Percentiles rank a stretch among this genome's conserved stretches.
Conservation (phyloP, 2,797 vertebrate genomes). For the Parauchenoglanis punctatus region DNA sequence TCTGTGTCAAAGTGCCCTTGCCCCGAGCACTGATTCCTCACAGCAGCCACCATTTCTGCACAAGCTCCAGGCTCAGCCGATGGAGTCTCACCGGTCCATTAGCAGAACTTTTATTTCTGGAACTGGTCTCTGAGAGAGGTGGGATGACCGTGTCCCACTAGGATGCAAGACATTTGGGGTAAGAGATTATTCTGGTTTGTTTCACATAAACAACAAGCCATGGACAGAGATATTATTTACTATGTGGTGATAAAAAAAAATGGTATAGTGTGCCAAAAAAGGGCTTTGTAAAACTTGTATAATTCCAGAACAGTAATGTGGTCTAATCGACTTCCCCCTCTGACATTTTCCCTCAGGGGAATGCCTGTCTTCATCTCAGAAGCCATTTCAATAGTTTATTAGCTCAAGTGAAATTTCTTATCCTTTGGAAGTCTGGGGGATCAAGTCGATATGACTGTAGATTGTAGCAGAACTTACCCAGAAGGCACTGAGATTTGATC, state of each 20-base stretch:
- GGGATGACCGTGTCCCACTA: not conserved
- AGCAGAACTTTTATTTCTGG: slow-evolving; percentile 44
- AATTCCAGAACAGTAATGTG: slow-evolving; percentile 6
- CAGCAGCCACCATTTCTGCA: slow-evolving; percentile 28
- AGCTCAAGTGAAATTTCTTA: slow-evolving; percentile 6
- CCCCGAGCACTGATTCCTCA: slow-evolving; percentile 42
- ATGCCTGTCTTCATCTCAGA: slow-evolving; percentile 7
- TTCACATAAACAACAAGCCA: not conserved
- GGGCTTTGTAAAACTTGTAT: not conserved
- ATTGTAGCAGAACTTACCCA: slow-evolving; percentile 10
- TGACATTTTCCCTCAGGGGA: slow-evolving; percentile 8
- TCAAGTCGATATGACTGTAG: slow-evolving; percentile 7
- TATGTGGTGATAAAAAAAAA: not conserved
- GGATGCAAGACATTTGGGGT: slow-evolving; percentile 10
- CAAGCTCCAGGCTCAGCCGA: slow-evolving; percentile 27
- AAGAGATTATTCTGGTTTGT: not conserved
- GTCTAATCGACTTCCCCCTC: not conserved
- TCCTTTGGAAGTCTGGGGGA: not conserved
- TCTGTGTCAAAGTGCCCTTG: slow-evolving; percentile 47
- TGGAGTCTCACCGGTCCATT: slow-evolving; percentile 37
- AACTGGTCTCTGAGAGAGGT: slow-evolving; percentile 40
- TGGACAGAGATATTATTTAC: slow-evolving; percentile 7
- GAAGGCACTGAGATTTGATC: slow-evolving; percentile 6
- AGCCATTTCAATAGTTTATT: slow-evolving; percentile 24
- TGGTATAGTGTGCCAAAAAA: not conserved